Conservation (phyloP, 2,797 vertebrate species). For the Centropyge bicolor region DNA sequence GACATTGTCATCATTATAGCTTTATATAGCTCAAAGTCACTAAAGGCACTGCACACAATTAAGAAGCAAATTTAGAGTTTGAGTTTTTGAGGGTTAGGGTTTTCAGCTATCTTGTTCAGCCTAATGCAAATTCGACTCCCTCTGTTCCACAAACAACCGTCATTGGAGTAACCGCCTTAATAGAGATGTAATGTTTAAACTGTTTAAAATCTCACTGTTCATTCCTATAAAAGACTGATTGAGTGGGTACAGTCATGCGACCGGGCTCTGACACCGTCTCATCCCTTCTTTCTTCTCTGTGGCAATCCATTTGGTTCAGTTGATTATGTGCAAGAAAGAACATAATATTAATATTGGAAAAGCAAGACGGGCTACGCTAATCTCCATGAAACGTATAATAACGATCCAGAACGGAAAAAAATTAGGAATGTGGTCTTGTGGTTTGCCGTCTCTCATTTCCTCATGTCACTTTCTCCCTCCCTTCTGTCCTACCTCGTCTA, state of each 20-base stretch:
- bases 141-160: not conserved
- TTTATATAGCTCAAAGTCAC: not conserved
- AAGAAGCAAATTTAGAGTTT: not conserved
- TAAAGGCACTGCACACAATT: not conserved
- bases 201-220: not conserved
- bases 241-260: conserved; percentile 29
- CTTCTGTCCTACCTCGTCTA: conserved; percentile 13
- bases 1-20: not conserved
- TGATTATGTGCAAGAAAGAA: conserved; percentile 12
- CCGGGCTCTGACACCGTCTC: not conserved
- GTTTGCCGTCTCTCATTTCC: conserved; percentile 37
- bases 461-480: conserved; percentile 51
- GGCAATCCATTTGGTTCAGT: conserved; percentile 33
- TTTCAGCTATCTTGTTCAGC: not conserved
- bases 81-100: not conserved
- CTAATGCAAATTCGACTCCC: not conserved
- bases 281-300: conserved; percentile 9
- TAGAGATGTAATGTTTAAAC: conserved; percentile 2
- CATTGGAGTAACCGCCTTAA: not conserved
- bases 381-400: conserved; percentile 41
- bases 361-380: conserved; percentile 7
- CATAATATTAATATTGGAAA: conserved; percentile 25
- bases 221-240: not conserved
- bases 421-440: conserved; percentile 55
- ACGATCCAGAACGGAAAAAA: conserved; percentile 41